Base-by-base conservation (phyloP, 2,888 invertebrate genomes). In the Meghimatium bilineatum region DNA sequence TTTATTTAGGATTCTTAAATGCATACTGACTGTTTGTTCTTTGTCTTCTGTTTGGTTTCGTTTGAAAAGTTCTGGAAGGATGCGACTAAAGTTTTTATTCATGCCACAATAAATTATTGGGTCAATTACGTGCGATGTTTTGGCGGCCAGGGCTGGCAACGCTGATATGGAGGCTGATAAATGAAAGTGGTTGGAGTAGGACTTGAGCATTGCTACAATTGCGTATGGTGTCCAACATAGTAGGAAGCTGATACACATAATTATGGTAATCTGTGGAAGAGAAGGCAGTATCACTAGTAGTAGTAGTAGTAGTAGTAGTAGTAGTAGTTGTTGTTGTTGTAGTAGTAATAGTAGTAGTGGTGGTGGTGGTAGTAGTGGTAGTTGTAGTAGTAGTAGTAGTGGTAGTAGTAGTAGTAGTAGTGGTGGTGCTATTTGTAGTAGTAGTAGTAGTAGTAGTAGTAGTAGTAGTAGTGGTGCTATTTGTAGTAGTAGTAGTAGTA, bases 171-270 rank as follows among this genome's bases (percentile, higher is more conserved):
- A 49, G 8, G 72, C n/a, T 0, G 87, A 84, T 8, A 87, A 69
- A 63, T 66, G 74, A 14, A 80, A 20, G 26, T 81, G 56, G 36
- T 60, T 83, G 44, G 80, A 52, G 66, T 87, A 84, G 56, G 86
- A 67, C 32, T 80, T 78, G 23, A 87, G 36, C 84, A 87, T 85
- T 52, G 86, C 86, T n/a, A 88, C 80, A 38, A 88, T 66, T 52
- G 88, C 85, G 80, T 89, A 89, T 5, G 89, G 89, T n/a, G 86
- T 85, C 89, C 89, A 89, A 34, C 85, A 87, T 23, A 87, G 44
- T 56, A 89, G 56, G 72, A 87, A 89, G n/a, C 75, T 85, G 10
- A 72, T 34, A 44, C 88, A 86, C 89, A 89, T 89, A 23, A 84
- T 44, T 60, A 87, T 38, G 0, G 89, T 87, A 80, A 87, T 78